Base-by-base conservation (phyloP, 2,113 vertebrate species). In the Heloderma charlesbogerti region DNA sequence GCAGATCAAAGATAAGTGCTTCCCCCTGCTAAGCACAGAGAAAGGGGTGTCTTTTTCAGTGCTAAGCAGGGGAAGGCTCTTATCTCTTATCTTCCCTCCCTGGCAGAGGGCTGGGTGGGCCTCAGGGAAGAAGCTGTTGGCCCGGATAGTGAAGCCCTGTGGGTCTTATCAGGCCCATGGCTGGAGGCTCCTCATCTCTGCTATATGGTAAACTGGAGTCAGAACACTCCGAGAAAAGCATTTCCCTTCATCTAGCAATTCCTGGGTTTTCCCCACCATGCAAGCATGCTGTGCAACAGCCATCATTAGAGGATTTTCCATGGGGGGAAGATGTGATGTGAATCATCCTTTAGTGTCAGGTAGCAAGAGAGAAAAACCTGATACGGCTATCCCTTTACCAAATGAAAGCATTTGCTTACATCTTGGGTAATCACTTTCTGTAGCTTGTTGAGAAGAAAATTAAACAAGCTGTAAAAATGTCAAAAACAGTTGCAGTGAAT, bases 381-480 rank as follows among this genome's bases (percentile, higher is more conserved):
- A n/a, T n/a, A n/a, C n/a, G 43, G 78, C 93, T 94, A 93, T 93
- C 34, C 8, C 31, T 93, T 91, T 94, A 85, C 82, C 29, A 93
- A 90, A 90, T 88, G 92, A 78, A n/a, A 89, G 31, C 20, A 10
- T 86, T 84, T 89, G 57, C 92, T 97, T 96, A 87, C 93, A 89
- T 92, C 84, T 93, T 66, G 72, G 91, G 34, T 95, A 94, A 95
- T 94, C 95, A 92, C 88, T 94, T 86, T 92, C 84, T 94, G 37
- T 87, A 48, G 66, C 87, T 95, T 96, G 88, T 66, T 48, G 92
- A 60, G 84, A 95, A 95, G 88, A 96, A 96, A 97, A 80, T 96
- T 96, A 95, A 94, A 78, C 87, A 74, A 34, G 88, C 67, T 95
- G 89, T 95, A 97, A 96, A 97, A 95, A 95, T 92, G 89, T 91